phyloP scores from a whole-genome alignment of 1,140 invertebrate species.

The Brachionus sp. region DNA sequence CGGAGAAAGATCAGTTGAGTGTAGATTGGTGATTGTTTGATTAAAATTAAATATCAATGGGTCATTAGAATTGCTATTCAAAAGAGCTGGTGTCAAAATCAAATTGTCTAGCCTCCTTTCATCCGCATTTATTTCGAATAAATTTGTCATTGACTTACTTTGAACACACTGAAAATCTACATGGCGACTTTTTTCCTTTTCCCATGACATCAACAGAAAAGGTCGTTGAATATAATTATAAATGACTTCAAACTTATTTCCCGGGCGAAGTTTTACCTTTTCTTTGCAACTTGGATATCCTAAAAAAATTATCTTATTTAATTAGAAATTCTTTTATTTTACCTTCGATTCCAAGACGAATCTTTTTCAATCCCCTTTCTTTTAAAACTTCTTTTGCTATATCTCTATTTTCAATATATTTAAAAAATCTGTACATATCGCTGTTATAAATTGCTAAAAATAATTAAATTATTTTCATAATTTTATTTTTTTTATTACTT shows the following conservation, averaged over 20 bases:
- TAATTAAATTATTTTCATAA: conserved; percentile 11
- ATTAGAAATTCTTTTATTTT: neutral
- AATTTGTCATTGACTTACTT: conserved; percentile 59
- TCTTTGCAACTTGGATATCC: conserved; percentile 95
- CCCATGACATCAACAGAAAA: conserved; percentile 99
- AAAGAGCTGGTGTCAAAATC: neutral
- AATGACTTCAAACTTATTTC: conserved; percentile 74
- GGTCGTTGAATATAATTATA: conserved; percentile 99
- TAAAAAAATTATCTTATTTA: neutral
- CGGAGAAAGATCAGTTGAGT: neutral
- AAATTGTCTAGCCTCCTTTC: conserved; percentile 44
- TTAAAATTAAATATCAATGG: neutral
- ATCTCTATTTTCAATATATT: conserved; percentile 98
- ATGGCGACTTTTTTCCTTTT: conserved; percentile 97
- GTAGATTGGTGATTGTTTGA: neutral
- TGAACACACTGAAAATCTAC: conserved; percentile 80
- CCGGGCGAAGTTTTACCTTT: conserved; percentile 76
- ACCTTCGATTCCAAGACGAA: conserved; percentile 91
- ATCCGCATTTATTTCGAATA: conserved; percentile 50
- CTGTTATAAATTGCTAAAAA: conserved; percentile 71
- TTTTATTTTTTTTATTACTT: neutral
- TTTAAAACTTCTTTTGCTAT: conserved; percentile 97
- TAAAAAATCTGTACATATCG: conserved; percentile 93
- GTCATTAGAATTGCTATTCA: neutral
- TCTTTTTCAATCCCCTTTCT: conserved; percentile 95